phyloP scores from a whole-genome alignment of 1,140 invertebrate genomes.

The Tribolium madens region DNA sequence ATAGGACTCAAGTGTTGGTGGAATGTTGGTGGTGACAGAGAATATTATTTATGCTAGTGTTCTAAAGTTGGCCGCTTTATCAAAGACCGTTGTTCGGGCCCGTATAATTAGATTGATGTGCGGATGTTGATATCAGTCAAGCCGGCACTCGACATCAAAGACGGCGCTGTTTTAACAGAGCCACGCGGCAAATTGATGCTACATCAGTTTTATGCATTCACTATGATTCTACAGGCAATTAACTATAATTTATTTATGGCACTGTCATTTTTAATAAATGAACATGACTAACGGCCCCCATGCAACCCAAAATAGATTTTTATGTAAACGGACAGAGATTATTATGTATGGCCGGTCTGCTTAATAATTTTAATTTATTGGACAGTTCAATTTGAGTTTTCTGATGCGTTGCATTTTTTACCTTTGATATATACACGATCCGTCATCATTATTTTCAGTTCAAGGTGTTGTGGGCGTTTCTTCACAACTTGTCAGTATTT shows the following conservation, averaged over 20 bases:
- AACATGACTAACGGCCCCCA: conserved; percentile 43
- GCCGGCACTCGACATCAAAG: conserved; percentile 57
- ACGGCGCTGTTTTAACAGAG: conserved; percentile 47
- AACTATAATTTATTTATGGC: conserved; percentile 55
- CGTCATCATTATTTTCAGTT: conserved; percentile 45
- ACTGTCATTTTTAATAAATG: conserved; percentile 54
- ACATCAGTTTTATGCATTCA: conserved; percentile 52
- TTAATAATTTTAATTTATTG: conserved; percentile 45
- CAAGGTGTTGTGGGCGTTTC: conserved; percentile 34
- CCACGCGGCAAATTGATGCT: conserved; percentile 57
- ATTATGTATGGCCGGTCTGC: conserved; percentile 28
- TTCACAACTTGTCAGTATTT: conserved; percentile 30
- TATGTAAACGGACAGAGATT: conserved; percentile 42
- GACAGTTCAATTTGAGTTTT: conserved; percentile 33
- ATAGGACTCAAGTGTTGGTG: conserved; percentile 36
- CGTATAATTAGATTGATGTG: conserved; percentile 62
- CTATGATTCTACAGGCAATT: conserved; percentile 54
- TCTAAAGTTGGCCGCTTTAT: conserved; percentile 58
- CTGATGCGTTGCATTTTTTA: not conserved
- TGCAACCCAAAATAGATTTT: conserved; percentile 41
- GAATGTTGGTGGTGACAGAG: conserved; percentile 49
- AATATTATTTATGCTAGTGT: conserved; percentile 55
- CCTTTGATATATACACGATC: conserved; percentile 32
- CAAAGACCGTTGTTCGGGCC: conserved; percentile 54
- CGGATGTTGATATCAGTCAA: conserved; percentile 61